A percentile compares a stretch with the other conserved stretches of the same genome.
Evolutionary conservation across 2,797 vertebrate genomes (phyloP).

Genomic region (Atherinosoma microstoma): DNA sequence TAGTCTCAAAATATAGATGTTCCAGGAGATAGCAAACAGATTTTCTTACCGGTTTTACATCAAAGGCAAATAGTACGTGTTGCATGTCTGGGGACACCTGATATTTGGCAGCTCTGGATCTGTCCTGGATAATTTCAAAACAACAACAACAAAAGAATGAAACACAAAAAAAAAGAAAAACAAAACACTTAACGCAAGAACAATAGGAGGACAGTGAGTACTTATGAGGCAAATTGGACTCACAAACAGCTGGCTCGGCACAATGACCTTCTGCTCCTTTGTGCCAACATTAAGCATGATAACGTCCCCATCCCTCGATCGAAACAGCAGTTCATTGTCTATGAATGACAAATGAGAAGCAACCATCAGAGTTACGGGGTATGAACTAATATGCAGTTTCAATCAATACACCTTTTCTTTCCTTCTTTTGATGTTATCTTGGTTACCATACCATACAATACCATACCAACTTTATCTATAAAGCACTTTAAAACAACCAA

Average conservation of each 20-base stretch:
- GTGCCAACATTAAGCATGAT: slow-evolving; percentile 86
- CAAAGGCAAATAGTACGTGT: slow-evolving; percentile 91
- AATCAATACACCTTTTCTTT: neutral
- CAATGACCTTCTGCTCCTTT: slow-evolving; percentile 81
- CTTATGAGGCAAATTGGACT: slow-evolving; percentile 72
- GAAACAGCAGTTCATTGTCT: slow-evolving; percentile 93
- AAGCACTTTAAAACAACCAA: too few relatives aligned
- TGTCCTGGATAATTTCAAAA: slow-evolving; percentile 79
- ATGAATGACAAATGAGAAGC: slow-evolving; percentile 41
- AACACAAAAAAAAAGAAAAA: slow-evolving; percentile 2
- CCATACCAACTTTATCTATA: too few relatives aligned
- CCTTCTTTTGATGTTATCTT: neutral
- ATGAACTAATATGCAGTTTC: neutral
- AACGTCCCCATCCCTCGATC: slow-evolving; percentile 87
- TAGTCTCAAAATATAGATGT: neutral
- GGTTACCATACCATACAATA: too few relatives aligned
- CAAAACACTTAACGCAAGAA: too few relatives aligned
- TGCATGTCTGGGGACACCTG: slow-evolving; percentile 93
- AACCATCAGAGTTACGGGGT: neutral
- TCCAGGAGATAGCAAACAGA: neutral
- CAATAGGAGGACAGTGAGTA: neutral
- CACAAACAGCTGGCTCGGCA: slow-evolving; percentile 93
- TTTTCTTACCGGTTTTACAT: slow-evolving; percentile 90
- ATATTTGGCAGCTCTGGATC: slow-evolving; percentile 88
- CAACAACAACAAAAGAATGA: too few relatives aligned